These are phyloP conservation scores for Notolabrus celidotus DNA, from an alignment of 2,797 vertebrate genomes.

Conservation along the genomic window DNA sequence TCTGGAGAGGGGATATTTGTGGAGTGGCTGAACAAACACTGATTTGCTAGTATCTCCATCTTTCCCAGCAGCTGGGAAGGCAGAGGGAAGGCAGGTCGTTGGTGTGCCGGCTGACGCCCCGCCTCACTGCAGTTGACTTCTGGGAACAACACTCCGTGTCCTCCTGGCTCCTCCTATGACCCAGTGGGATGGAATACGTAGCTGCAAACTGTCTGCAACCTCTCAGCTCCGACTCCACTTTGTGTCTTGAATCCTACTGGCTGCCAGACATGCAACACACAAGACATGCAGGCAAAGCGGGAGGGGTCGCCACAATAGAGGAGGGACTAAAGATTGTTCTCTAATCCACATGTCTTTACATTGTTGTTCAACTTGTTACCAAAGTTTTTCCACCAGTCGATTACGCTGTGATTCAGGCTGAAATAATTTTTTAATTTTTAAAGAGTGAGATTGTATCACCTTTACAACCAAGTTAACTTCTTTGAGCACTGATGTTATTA, in stretches of 20 bases:
- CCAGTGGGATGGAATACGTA: slow-evolving; percentile 48
- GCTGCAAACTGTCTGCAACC: slow-evolving; percentile 45
- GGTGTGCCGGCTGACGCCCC: slow-evolving; percentile 68
- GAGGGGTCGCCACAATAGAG: slow-evolving; percentile 45
- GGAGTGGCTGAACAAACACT: slow-evolving; percentile 91
- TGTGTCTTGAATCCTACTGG: slow-evolving; percentile 29
- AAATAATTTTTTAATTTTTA: neutral
- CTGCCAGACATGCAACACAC: too few species aligned
- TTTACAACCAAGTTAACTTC: neutral
- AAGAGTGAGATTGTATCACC: neutral
- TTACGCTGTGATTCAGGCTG: neutral
- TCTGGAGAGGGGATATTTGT: slow-evolving; percentile 88
- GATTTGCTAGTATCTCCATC: slow-evolving; percentile 89
- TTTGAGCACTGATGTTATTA: neutral
- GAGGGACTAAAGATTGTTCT: slow-evolving; percentile 23
- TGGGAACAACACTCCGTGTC: slow-evolving; percentile 79
- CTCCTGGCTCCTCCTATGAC: slow-evolving; percentile 77
- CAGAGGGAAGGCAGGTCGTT: slow-evolving; percentile 74
- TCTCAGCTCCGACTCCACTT: slow-evolving; percentile 36
- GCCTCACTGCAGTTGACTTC: slow-evolving; percentile 73
- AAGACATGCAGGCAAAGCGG: too few species aligned
- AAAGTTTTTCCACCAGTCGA: neutral
- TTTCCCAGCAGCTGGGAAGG: slow-evolving; percentile 86
- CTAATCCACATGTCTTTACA: slow-evolving; percentile 8
- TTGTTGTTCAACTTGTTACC: neutral